Base-by-base conservation (phyloP, 2,113 vertebrate genomes). In the Theropithecus gelada region DNA sequence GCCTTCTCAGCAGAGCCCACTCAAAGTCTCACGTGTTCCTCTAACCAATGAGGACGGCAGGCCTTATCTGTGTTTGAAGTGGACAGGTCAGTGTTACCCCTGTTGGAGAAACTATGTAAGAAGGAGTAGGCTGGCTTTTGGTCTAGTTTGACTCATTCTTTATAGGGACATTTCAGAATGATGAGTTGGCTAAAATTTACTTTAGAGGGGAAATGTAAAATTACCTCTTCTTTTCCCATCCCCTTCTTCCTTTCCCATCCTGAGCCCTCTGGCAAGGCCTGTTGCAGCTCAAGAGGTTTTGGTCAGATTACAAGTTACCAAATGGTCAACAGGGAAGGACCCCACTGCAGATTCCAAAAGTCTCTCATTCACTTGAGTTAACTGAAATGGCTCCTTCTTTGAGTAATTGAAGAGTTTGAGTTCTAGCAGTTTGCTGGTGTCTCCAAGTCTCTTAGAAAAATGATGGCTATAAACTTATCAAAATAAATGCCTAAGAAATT, bases 381-480 rank as follows among this genome's bases (percentile, higher is more conserved):
- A 88, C 50, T 55, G 32, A 30, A 76, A 57, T 5, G 68, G 73
- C 30, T 57, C 80, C 23, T 18, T 79, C 32, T 20, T 0, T 27
- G 2, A 3, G 38, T 11, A 8, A 40, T 18, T 0, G 3, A 72
- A 57, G 72, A 48, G 72, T 25, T 25, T 43, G 94, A 10, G 8
- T 48, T 59, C 64, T 22, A 48, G 75, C 14, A 45, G 11, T 50
- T 79, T 32, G 30, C 92, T 59, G 50, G 55, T 3, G 17, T 78
- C 61, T 81, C 86, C 57, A 30, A 50, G 82, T 66, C 89, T 94
- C 75, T 80, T 27, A 45, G 70, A n/a, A 88, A 92, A 93, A 72
- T 1, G 68, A 48, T 94, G 92, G 61, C 75, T 43, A 57, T 30
- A 48, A 12, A 72, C 22, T 40, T 27, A 87, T 64, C 43, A 17